Conservation (phyloP, 2,888 invertebrate genomes). For the Sarcophaga rosellei region DNA sequence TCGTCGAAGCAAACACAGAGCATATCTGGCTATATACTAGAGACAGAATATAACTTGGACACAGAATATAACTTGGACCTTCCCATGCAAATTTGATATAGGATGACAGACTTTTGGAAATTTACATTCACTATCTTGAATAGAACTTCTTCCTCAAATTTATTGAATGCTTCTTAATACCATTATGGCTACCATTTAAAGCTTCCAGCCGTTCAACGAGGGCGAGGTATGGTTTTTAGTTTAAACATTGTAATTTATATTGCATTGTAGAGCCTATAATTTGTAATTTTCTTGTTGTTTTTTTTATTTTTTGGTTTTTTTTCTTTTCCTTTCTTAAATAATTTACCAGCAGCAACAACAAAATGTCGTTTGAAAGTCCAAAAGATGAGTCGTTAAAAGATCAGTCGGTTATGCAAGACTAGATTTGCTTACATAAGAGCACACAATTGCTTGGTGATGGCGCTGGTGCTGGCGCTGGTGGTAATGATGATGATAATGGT, state of each 20-base stretch:
- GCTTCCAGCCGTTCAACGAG: not conserved
- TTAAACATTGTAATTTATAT: constrained; percentile 26
- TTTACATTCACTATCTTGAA: no score
- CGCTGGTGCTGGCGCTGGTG: constrained; percentile 1
- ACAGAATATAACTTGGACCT: no score
- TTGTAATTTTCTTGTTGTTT: constrained; percentile 23
- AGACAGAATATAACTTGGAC: no score
- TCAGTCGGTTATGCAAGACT: constrained; percentile 30
- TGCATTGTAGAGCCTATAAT: constrained; percentile 12
- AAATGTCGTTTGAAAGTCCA: constrained; percentile 57
- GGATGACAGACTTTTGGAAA: no score
- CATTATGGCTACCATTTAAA: not conserved
- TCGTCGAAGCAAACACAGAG: no score
- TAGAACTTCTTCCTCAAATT: no score
- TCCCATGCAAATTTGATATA: no score
- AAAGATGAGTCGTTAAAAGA: constrained; percentile 39
- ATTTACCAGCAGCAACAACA: not conserved
- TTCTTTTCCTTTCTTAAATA: not conserved
- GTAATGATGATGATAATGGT: not conserved
- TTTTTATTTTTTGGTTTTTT: not conserved
- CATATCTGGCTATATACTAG: no score
- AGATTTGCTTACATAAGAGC: not conserved
- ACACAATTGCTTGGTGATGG: not conserved
- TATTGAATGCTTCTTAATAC: no score
- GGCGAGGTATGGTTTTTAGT: not conserved